These are phyloP conservation scores for Anthopleura xanthogrammica DNA, from an alignment of 92 coral and sea anemone genomes.

Conservation along the genomic window DNA sequence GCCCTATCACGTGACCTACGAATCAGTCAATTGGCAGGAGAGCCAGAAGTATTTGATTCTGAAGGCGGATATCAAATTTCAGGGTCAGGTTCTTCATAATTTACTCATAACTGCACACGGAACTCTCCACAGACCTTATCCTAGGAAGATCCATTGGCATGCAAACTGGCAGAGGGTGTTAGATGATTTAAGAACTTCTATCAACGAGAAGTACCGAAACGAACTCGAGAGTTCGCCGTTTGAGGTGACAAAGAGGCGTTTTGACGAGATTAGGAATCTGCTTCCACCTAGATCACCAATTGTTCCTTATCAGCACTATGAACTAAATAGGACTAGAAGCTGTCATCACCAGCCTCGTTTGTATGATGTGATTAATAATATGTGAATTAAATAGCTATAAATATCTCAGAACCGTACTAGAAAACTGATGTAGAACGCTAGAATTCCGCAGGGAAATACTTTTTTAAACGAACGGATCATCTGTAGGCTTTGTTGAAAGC, in stretches of 20 bases:
- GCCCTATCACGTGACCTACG: conserved; percentile 57
- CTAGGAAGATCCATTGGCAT: conserved; percentile 35
- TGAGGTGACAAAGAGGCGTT: conserved; percentile 30
- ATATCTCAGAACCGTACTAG: background rate
- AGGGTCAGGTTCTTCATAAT: conserved; percentile 49
- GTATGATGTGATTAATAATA: conserved; percentile 16
- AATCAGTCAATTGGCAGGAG: conserved; percentile 55
- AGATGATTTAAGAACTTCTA: conserved; percentile 29
- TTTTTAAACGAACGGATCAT: background rate
- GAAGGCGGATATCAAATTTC: conserved; percentile 53
- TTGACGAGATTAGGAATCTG: conserved; percentile 51
- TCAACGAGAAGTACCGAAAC: conserved; percentile 19
- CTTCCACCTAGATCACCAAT: conserved; percentile 38
- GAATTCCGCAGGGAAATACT: background rate
- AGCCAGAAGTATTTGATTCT: conserved; percentile 50
- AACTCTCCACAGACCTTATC: conserved; percentile 43
- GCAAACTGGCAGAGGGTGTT: conserved; percentile 38
- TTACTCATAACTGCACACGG: conserved; percentile 38
- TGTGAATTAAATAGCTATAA: background rate
- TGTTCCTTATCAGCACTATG: conserved; percentile 40
- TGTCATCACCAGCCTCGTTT: conserved; percentile 38
- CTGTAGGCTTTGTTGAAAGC: background rate
- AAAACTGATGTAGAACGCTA: background rate
- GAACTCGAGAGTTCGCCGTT: conserved; percentile 41
- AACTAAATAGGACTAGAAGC: conserved; percentile 31